These are phyloP conservation scores for Sitobion miscanthi DNA, from an alignment of 1,140 invertebrate species.

Conservation along the genomic window DNA sequence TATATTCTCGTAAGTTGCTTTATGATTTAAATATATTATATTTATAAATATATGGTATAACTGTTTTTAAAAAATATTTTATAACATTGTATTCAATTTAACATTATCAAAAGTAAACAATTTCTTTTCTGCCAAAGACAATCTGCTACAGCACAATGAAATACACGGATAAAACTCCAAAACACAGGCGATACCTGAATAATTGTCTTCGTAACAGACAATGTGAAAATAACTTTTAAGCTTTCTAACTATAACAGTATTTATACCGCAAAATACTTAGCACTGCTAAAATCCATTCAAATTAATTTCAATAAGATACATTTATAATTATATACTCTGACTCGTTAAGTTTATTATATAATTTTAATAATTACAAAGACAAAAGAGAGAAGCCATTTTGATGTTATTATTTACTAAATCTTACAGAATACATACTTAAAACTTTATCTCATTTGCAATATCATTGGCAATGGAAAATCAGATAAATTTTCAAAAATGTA, in stretches of 20 bases:
- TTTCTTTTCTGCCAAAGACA: not conserved
- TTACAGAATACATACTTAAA: not conserved
- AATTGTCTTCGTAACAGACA: not conserved
- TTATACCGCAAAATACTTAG: not conserved
- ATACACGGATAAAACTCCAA: not conserved
- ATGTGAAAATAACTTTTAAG: not conserved
- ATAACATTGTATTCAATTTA: not conserved
- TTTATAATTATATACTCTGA: not conserved
- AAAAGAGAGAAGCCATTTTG: not conserved
- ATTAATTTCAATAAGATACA: not conserved
- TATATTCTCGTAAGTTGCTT: no score
- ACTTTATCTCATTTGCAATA: not conserved
- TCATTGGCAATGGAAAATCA: not conserved
- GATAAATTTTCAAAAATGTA: not conserved
- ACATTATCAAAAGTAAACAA: no score
- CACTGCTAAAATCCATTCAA: not conserved
- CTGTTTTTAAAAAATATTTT: not conserved
- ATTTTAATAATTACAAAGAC: not conserved
- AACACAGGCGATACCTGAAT: not conserved
- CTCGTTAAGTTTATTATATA: not conserved
- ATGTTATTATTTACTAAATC: not conserved
- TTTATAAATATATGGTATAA: no score
- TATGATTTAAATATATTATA: not conserved
- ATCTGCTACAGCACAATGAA: not conserved
- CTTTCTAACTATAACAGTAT: not conserved